Evolutionary conservation across 1,140 invertebrate species (phyloP).

Genomic region (Drosophila pruinosa): DNA sequence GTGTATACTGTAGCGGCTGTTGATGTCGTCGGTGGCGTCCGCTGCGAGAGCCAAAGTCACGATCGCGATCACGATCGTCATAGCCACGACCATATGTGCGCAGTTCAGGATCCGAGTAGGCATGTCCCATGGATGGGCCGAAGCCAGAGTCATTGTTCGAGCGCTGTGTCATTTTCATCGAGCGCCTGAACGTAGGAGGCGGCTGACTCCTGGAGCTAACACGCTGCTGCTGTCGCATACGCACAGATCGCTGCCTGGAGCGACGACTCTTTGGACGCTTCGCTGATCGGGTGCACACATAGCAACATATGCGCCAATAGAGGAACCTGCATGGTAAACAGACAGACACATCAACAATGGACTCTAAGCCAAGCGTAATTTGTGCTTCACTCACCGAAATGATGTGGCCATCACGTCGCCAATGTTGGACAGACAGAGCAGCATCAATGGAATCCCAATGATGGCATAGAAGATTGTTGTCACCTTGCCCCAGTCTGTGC

Average conservation of each 20-base stretch:
- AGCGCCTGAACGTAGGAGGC: conserved; percentile 82
- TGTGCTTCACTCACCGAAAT: conserved; percentile 86
- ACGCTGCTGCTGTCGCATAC: conserved; percentile 58
- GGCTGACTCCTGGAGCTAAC: conserved; percentile 82
- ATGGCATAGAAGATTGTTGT: conserved; percentile 98
- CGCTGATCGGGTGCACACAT: conserved; percentile 91
- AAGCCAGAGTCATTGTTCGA: conserved; percentile 85
- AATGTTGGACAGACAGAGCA: conserved; percentile 96
- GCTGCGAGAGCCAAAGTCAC: conserved; percentile 45
- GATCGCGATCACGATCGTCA: conserved; percentile 56
- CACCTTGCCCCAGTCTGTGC: conserved; percentile 95
- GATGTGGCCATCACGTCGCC: conserved; percentile 98
- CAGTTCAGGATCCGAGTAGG: conserved; percentile 85
- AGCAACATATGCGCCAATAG: conserved; percentile 95
- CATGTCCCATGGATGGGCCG: conserved; percentile 83
- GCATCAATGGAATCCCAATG: conserved; percentile 96
- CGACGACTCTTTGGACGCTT: conserved; percentile 85
- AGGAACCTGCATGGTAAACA: conserved; percentile 86
- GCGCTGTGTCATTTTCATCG: conserved; percentile 87
- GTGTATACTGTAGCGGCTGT: conserved; percentile 42
- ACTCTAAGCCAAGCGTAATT: not conserved
- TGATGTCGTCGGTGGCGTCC: conserved; percentile 50
- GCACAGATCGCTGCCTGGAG: conserved; percentile 51
- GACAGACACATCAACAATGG: not conserved
- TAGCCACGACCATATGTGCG: conserved; percentile 79